Conservation (phyloP, 53 echinoderm and acorn worm genomes). For the Actinopyga echinites region DNA sequence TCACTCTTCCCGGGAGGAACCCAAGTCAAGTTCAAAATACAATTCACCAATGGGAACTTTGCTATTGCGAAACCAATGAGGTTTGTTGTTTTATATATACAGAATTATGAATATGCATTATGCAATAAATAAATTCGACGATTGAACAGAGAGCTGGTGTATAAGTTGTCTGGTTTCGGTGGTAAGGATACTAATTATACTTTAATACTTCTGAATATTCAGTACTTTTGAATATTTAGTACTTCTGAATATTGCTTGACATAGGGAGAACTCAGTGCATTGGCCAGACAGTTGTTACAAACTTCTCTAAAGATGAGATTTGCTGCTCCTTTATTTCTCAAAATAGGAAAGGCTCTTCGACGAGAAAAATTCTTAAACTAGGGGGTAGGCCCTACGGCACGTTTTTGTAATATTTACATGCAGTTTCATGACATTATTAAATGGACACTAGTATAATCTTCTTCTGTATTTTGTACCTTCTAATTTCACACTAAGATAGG, state of each 20-base stretch:
- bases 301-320: no score
- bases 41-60: conserved; percentile 74
- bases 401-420: neutral
- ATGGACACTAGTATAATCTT: neutral
- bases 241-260: neutral
- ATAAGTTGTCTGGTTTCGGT: no score
- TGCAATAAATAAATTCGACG: neutral
- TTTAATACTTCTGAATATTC: no score
- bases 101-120: neutral
- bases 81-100: neutral
- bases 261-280: no score
- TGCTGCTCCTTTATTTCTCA: no score
- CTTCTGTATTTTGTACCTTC: neutral
- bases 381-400: neutral
- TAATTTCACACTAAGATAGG: neutral
- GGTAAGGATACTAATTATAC: no score
- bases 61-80: conserved; percentile 87
- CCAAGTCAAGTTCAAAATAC: conserved; percentile 73
- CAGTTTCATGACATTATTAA: neutral
- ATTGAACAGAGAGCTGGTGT: neutral
- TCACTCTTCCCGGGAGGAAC: conserved; percentile 71
- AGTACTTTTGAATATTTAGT: neutral
- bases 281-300: no score
- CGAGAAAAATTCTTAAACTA: neutral
- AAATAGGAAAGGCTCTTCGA: no score